phyloP scores from a whole-genome alignment of 2,888 invertebrate species.

The Dasypogon diadema region DNA sequence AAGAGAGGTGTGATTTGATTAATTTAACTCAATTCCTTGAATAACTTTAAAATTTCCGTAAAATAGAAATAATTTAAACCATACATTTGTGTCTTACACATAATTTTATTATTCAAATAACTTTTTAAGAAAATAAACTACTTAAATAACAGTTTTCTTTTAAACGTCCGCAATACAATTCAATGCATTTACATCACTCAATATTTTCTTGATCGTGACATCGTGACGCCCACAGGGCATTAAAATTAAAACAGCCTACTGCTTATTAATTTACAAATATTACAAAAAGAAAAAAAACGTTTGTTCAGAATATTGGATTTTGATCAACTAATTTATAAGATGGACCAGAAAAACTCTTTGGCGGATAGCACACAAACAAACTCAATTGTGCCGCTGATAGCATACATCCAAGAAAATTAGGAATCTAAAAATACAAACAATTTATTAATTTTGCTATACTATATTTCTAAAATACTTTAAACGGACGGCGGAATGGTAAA shows the following conservation, averaged over 20 bases:
- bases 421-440: conserved; percentile 77
- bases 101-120: conserved; percentile 11
- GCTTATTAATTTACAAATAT: not conserved
- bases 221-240: not conserved
- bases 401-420: conserved; percentile 83
- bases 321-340: conserved; percentile 66
- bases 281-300: conserved; percentile 8
- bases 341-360: conserved; percentile 66
- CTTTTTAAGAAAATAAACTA: conserved; percentile 17
- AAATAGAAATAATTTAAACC: not conserved
- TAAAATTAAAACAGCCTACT: not conserved
- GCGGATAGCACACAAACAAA: conserved; percentile 82
- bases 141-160: conserved; percentile 19
- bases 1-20: too few species aligned
- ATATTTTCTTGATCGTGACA: not conserved
- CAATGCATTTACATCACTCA: not conserved
- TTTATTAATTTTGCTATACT: too few species aligned
- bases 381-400: conserved; percentile 80
- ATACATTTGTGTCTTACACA: conserved; percentile 6
- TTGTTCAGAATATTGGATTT: conserved; percentile 58
- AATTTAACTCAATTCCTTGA: too few species aligned
- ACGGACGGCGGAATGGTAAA: too few species aligned
- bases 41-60: too few species aligned
- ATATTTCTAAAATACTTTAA: too few species aligned
- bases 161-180: not conserved